Conservation (phyloP, 2,888 invertebrate genomes). For the Isotomurus palustris region DNA sequence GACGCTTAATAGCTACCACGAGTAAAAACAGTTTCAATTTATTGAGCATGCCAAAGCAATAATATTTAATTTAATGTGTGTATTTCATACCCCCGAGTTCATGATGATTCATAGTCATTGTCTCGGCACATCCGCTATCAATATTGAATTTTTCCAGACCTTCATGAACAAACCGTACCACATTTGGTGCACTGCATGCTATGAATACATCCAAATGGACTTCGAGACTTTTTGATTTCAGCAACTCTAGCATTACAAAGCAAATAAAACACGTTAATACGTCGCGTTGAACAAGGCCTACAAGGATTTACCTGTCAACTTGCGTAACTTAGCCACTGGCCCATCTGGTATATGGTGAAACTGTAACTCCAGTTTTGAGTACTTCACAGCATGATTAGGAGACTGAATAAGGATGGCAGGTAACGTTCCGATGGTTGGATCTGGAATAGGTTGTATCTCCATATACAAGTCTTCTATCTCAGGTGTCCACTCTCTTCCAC, state of each 20-base stretch:
- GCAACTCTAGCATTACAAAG: not conserved
- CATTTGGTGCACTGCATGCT: conserved; percentile 4
- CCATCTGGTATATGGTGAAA: conserved; percentile 9
- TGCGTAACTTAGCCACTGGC: conserved; percentile 5
- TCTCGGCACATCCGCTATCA: conserved; percentile 1
- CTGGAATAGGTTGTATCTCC: not conserved
- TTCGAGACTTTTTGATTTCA: not conserved
- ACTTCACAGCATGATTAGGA: conserved; percentile 17
- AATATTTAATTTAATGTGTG: no score
- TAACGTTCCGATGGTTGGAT: not conserved
- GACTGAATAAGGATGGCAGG: conserved; percentile 17
- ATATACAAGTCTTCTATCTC: conserved; percentile 12
- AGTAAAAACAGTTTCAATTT: no score
- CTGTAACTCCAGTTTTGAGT: conserved; percentile 12
- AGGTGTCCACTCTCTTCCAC: conserved; percentile 16
- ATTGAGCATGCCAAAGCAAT: no score
- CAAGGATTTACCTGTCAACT: conserved; percentile 8
- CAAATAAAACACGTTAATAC: conserved; percentile 1
- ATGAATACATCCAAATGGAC: conserved; percentile 14
- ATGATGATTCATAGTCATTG: conserved; percentile 4
- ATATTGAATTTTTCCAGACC: not conserved
- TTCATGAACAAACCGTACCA: not conserved
- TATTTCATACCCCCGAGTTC: not conserved
- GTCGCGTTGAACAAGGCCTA: no score
- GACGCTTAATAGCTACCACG: no score